Evolutionary conservation across 1,140 invertebrate genomes (phyloP), one percentile per base, ranked within the genome.

Genomic region (Kradibia gibbosae): DNA sequence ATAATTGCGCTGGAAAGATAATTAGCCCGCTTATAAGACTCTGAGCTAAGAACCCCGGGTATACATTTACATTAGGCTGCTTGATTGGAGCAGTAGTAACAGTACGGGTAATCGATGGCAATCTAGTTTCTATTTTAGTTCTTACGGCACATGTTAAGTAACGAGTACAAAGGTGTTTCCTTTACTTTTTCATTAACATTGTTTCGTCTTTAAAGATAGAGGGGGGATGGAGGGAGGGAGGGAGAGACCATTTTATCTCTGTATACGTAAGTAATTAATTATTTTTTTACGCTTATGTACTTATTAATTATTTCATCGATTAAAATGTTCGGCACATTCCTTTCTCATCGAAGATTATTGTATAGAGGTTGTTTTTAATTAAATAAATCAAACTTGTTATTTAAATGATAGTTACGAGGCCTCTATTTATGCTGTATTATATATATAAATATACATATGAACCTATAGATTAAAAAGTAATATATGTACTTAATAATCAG

Each of bases 231-330:
- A n/a, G n/a, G n/a, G n/a, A n/a, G n/a, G n/a, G n/a, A n/a, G n/a
- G n/a, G n/a, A n/a, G n/a, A n/a, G n/a, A n/a, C n/a, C 7, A 17
- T 48, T 48, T 67, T 39, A 67, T 10, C 0, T n/a, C n/a, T 39
- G 39, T 15, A 10, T 57, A 25, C 53, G 11, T 45, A 57, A 13
- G 45, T 31, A 76, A 76, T 76, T 55, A 74, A 55, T 67, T 67
- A 67, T 39, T 39, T 67, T 8, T 39, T 67, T 67, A 20, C 8
- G 4, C 34, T 22, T 22, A 15, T 67, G 34, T 39, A 39, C 34
- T 13, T 67, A 39, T 8, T n/a, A 22, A 39, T 39, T 36, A 65
- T 36, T 65, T 67, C 15, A 36, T 31, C 17, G 25, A 71, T 72
- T 72, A 11, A 48, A 50, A 20, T 5, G 13, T 17, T 72, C 5